phyloP scores from a whole-genome alignment of 2,888 invertebrate species.

The Linyphia triangularis region DNA sequence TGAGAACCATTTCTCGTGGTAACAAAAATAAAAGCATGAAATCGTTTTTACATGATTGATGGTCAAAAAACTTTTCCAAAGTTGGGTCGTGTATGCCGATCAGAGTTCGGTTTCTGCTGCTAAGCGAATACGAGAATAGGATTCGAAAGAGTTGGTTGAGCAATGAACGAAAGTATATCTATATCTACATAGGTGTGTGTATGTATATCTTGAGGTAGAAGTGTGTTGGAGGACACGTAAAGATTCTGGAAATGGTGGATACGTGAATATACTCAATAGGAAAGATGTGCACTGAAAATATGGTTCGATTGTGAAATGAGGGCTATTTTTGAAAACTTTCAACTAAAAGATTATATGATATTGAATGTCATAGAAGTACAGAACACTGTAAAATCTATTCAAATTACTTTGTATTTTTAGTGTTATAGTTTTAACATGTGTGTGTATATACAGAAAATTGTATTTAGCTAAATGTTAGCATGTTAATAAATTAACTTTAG shows the following conservation, averaged over 20 bases:
- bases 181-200: conserved; percentile 7
- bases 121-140: conserved; percentile 24
- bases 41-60: conserved; percentile 67
- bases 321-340: too few species aligned
- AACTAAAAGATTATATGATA: too few species aligned
- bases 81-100: conserved; percentile 36
- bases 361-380: too few species aligned
- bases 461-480: too few species aligned
- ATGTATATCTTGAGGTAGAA: neutral
- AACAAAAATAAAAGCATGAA: conserved; percentile 19
- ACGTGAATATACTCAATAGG: neutral
- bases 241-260: neutral
- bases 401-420: too few species aligned
- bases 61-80: conserved; percentile 56
- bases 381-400: too few species aligned
- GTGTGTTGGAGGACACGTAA: neutral
- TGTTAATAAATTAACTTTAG: too few species aligned
- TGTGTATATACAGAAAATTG: too few species aligned
- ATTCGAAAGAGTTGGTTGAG: neutral
- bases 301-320: too few species aligned
- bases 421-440: too few species aligned
- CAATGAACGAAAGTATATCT: conserved; percentile 3
- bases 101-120: conserved; percentile 21
- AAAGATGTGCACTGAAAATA: conserved; percentile 20
- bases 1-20: conserved; percentile 1